These are phyloP conservation scores for Polypterus bichir DNA, from an alignment of 2,113 vertebrate genomes.

Conservation along the genomic window DNA sequence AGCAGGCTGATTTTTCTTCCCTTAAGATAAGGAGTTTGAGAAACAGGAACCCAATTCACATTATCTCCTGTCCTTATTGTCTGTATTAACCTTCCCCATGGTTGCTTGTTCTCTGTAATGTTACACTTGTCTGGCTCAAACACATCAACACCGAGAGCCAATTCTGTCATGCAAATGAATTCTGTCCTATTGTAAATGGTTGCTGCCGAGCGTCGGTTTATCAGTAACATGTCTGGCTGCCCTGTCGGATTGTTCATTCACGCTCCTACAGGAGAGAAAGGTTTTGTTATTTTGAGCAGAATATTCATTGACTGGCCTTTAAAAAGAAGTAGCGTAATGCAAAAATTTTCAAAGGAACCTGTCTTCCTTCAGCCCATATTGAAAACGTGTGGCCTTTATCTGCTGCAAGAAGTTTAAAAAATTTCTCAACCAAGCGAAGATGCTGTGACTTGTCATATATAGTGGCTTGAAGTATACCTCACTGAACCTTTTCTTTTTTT, in stretches of 20 bases:
- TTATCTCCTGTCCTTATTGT: slow-evolving; percentile 76
- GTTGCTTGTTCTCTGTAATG: slow-evolving; percentile 83
- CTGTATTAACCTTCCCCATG: slow-evolving; percentile 86
- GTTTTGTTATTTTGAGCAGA: slow-evolving; percentile 28
- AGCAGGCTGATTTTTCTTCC: slow-evolving; percentile 13
- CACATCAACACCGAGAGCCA: slow-evolving; percentile 78
- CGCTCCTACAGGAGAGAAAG: slow-evolving; percentile 12
- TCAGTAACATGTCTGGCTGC: slow-evolving; percentile 45
- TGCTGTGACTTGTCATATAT: no score
- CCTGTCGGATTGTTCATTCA: slow-evolving; percentile 38
- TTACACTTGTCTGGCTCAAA: slow-evolving; percentile 90
- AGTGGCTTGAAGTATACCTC: no score
- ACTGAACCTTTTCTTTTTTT: no score
- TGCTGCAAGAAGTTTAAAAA: no score
- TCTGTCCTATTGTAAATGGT: slow-evolving; percentile 68
- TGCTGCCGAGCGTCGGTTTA: slow-evolving; percentile 53
- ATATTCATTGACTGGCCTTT: slow-evolving; percentile 19
- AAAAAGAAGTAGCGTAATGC: no score
- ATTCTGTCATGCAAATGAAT: slow-evolving; percentile 97
- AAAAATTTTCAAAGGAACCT: no score
- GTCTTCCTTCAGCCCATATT: no score
- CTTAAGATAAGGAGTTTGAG: slow-evolving; percentile 68
- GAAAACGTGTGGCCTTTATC: no score
- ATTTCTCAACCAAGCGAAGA: no score
- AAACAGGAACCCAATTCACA: slow-evolving; percentile 73